These are phyloP conservation scores for Apeltes quadracus DNA, from an alignment of 2,113 vertebrate genomes.

Conservation along the genomic window DNA sequence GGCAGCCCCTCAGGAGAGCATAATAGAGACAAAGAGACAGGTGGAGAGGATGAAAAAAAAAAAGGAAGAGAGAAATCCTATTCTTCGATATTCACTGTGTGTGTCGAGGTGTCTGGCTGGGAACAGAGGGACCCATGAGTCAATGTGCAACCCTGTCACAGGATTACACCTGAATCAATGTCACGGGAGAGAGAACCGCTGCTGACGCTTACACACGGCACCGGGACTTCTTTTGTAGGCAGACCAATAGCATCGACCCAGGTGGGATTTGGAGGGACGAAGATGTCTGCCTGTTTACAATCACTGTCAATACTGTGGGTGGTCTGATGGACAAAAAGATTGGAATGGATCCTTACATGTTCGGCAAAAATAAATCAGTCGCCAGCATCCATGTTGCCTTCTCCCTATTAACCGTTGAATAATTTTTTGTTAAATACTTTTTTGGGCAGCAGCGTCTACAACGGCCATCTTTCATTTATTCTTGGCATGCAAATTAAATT, in stretches of 20 bases:
- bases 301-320: constrained; percentile 53
- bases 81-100: constrained; percentile 35
- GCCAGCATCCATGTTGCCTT: not conserved
- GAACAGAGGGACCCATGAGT: constrained; percentile 59
- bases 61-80: constrained; percentile 26
- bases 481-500: constrained; percentile 3
- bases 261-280: constrained; percentile 39
- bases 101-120: constrained; percentile 9
- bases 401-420: no score
- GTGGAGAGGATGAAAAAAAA: not conserved
- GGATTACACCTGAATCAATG: constrained; percentile 71
- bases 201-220: constrained; percentile 41
- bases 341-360: constrained; percentile 13
- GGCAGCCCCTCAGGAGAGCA: not conserved
- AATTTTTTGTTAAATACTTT: no score
- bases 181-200: constrained; percentile 57
- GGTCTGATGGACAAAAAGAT: constrained; percentile 31
- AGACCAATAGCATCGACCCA: constrained; percentile 47
- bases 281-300: constrained; percentile 58
- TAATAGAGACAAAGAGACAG: constrained; percentile 5
- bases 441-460: not conserved
- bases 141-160: constrained; percentile 59
- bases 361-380: not conserved
- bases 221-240: constrained; percentile 33
- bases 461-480: not conserved